These are phyloP conservation scores for Andricus grossulariae DNA, from an alignment of 1,140 invertebrate species.

Conservation along the genomic window DNA sequence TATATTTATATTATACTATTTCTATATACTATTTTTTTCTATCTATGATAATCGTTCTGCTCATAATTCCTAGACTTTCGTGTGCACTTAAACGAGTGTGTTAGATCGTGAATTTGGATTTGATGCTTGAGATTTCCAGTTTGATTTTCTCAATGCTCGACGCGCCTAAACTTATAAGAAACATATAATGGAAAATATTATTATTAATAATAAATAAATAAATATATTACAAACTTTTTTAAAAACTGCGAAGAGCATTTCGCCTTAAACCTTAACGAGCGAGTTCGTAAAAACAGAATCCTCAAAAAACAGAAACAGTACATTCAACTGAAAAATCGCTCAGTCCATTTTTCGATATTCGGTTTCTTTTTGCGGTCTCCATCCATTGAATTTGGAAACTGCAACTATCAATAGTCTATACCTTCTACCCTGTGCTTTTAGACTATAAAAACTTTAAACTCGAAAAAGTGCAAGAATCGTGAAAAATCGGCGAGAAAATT, in stretches of 20 bases:
- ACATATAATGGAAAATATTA: background rate
- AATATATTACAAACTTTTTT: constrained; percentile 45
- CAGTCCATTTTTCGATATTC: background rate
- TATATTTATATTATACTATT: constrained; percentile 24
- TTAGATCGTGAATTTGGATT: constrained; percentile 1
- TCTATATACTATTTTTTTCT: constrained; percentile 41
- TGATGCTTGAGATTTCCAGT: background rate
- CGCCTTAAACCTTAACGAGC: background rate
- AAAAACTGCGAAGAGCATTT: constrained; percentile 8
- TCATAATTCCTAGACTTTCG: constrained; percentile 18
- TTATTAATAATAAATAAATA: constrained; percentile 9
- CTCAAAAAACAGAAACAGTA: background rate
- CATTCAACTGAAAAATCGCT: too few species aligned
- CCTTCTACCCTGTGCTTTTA: constrained; percentile 64
- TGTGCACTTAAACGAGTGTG: constrained; percentile 24
- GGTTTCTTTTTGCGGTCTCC: background rate
- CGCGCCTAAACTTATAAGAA: background rate
- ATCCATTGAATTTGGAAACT: background rate
- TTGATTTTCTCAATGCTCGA: constrained; percentile 3
- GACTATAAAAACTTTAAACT: constrained; percentile 52
- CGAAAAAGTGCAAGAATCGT: constrained; percentile 28
- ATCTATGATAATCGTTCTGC: constrained; percentile 20
- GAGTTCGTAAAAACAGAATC: background rate
- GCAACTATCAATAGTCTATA: constrained; percentile 37
- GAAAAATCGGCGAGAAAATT: constrained; percentile 35